Percentiles rank a stretch among this genome's conserved stretches.
These are phyloP conservation scores for Australoheros facetus DNA, from an alignment of 2,797 vertebrate species.

Conservation along the genomic window DNA sequence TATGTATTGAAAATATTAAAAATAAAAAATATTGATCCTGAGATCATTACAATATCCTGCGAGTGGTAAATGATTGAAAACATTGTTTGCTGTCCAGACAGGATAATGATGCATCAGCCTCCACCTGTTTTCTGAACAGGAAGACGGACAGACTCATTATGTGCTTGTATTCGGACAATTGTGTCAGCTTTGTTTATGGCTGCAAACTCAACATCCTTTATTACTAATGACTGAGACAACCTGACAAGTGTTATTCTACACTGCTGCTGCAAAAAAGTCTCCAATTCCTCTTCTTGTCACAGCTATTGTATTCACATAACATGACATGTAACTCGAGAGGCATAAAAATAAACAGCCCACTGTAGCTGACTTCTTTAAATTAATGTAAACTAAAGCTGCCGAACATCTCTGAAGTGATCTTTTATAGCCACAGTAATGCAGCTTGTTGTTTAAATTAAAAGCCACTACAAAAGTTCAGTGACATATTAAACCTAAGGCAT, in stretches of 20 bases:
- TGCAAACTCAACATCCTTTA: conserved; percentile 2
- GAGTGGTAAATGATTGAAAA: conserved; percentile 3
- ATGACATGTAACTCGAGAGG: background rate
- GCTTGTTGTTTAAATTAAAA: conserved; percentile 48
- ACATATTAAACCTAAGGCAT: conserved; percentile 23
- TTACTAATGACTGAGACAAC: background rate
- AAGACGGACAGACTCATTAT: conserved; percentile 20
- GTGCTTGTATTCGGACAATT: background rate
- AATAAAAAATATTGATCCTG: background rate
- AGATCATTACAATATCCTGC: background rate
- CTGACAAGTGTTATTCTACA: background rate
- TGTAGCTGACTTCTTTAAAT: background rate
- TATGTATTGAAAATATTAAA: conserved; percentile 12
- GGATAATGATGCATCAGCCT: background rate
- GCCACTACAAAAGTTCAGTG: conserved; percentile 33
- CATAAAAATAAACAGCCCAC: background rate
- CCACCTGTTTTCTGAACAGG: conserved; percentile 13
- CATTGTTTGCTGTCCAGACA: conserved; percentile 18
- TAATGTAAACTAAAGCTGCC: background rate
- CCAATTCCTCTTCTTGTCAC: background rate
- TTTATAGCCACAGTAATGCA: conserved; percentile 36
- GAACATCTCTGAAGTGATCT: conserved; percentile 20
- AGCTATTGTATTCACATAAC: background rate
- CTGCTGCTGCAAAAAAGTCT: no score
- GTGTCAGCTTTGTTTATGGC: background rate